A percentile compares a stretch with the other conserved stretches of the same genome.
Conservation (phyloP, 2,888 invertebrate species). For the Dione vanillae region DNA sequence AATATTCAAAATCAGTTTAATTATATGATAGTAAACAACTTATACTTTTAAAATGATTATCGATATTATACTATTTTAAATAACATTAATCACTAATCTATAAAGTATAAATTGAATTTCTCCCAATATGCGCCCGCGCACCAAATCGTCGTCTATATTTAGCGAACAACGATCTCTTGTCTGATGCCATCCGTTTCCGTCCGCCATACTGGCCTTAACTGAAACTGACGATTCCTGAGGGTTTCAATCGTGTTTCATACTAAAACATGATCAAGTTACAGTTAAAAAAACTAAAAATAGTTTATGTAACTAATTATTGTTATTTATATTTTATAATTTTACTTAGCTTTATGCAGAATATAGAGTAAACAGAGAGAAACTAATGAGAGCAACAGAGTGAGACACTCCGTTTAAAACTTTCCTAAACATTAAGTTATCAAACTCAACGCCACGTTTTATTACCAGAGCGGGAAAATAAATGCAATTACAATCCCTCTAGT, state of each 20-base stretch:
- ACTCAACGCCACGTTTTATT: too few relatives aligned
- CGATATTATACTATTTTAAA: not conserved
- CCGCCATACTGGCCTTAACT: constrained; percentile 54
- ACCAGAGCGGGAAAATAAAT: too few relatives aligned
- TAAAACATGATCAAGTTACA: constrained; percentile 33
- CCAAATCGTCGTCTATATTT: constrained; percentile 67
- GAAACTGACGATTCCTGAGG: constrained; percentile 41
- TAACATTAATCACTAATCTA: constrained; percentile 24
- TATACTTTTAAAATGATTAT: too few relatives aligned
- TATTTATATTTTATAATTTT: not conserved
- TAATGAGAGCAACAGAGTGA: too few relatives aligned
- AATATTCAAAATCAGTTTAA: too few relatives aligned
- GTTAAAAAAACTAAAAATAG: constrained; percentile 5
- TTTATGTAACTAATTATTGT: not conserved
- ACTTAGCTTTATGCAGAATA: too few relatives aligned
- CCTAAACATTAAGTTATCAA: too few relatives aligned
- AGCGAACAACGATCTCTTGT: constrained; percentile 79
- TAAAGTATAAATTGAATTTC: constrained; percentile 36
- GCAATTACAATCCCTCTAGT: too few relatives aligned
- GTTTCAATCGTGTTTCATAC: constrained; percentile 37
- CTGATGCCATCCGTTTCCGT: constrained; percentile 71
- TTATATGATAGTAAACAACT: not conserved
- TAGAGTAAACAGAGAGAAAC: too few relatives aligned
- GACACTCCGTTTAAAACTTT: too few relatives aligned
- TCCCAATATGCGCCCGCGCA: constrained; percentile 41